Conservation (phyloP, 2,888 invertebrate species). For the Pseudococcus jackbeardsleyi region DNA sequence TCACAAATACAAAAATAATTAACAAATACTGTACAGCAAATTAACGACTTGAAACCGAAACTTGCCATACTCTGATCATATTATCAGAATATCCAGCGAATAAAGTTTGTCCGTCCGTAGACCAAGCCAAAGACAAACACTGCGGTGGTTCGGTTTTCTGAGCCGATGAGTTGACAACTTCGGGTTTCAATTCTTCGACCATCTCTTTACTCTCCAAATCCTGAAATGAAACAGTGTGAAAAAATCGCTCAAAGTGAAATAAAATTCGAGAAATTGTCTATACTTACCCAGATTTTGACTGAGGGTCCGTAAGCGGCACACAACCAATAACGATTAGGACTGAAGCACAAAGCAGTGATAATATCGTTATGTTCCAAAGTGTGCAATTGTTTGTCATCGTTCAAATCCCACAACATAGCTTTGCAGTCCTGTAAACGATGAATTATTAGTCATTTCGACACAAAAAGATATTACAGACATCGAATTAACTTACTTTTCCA, state of each 20-base stretch:
- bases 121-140: conserved; percentile 98
- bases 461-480: not conserved
- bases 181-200: conserved; percentile 98
- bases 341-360: conserved; percentile 98
- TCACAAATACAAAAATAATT: conserved; percentile 15
- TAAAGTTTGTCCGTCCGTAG: conserved; percentile 98
- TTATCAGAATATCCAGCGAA: conserved; percentile 99
- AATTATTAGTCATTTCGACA: too few species aligned
- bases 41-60: conserved; percentile 83
- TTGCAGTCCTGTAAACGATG: conserved; percentile 84
- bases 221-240: conserved; percentile 70
- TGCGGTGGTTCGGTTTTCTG: conserved; percentile 93
- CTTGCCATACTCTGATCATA: conserved; percentile 98
- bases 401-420: conserved; percentile 99
- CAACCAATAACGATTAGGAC: conserved; percentile 99
- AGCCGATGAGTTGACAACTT: conserved; percentile 82
- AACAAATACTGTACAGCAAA: conserved; percentile 68
- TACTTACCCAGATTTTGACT: conserved; percentile 95
- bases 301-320: conserved; percentile 98
- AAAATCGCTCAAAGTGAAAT: conserved; percentile 3
- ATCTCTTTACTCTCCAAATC: conserved; percentile 99
- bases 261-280: not conserved
- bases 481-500: conserved; percentile 78
- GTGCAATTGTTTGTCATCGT: conserved; percentile 99
- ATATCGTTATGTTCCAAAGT: conserved; percentile 98